Percentiles rank a stretch among this genome's conserved stretches.
These are phyloP conservation scores for Miltochrista miniata DNA, from an alignment of 2,888 invertebrate species.

Conservation along the genomic window DNA sequence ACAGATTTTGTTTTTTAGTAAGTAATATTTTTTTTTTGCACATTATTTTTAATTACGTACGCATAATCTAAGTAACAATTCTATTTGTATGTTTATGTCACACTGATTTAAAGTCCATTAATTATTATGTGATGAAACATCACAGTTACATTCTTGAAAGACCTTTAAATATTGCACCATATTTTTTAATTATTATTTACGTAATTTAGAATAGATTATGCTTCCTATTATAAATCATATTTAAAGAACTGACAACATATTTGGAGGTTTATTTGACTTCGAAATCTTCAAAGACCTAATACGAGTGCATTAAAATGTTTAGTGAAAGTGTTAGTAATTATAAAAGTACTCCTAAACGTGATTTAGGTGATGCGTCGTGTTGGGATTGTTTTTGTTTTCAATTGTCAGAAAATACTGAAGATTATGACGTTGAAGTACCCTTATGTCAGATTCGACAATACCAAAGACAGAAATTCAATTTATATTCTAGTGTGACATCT, in stretches of 20 bases:
- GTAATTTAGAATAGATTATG: constrained; percentile 65
- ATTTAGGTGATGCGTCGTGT: constrained; percentile 56
- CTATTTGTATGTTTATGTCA: too few species aligned
- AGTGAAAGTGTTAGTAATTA: constrained; percentile 36
- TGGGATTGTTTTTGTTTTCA: constrained; percentile 76
- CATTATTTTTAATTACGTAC: too few species aligned
- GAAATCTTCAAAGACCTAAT: constrained; percentile 15
- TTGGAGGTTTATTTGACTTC: constrained; percentile 53
- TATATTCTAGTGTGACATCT: constrained; percentile 65
- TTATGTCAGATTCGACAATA: constrained; percentile 58
- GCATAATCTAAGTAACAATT: too few species aligned
- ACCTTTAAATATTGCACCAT: constrained; percentile 52
- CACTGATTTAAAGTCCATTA: too few species aligned
- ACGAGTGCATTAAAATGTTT: constrained; percentile 32
- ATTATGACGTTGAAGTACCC: constrained; percentile 45
- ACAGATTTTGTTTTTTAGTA: too few species aligned
- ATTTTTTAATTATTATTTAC: constrained; percentile 50
- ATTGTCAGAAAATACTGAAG: constrained; percentile 44
- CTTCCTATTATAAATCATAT: constrained; percentile 47
- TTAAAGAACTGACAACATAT: constrained; percentile 50
- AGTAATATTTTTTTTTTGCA: too few species aligned
- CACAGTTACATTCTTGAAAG: constrained; percentile 35
- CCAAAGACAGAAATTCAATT: constrained; percentile 60
- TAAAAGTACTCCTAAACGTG: constrained; percentile 33
- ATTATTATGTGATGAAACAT: background rate